These are phyloP conservation scores for Saccostrea echinata DNA, from an alignment of 1,140 invertebrate species.

Conservation along the genomic window DNA sequence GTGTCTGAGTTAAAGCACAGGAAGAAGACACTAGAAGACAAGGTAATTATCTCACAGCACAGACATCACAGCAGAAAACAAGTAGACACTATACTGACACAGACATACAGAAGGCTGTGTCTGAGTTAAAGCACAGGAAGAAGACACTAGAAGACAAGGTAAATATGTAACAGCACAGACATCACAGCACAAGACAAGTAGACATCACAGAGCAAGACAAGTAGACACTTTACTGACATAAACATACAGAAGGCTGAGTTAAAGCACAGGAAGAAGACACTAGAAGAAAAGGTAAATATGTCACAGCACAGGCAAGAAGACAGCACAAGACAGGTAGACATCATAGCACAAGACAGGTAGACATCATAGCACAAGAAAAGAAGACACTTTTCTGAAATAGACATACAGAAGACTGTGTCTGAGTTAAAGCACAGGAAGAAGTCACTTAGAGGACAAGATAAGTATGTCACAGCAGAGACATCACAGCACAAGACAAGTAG, in stretches of 20 bases:
- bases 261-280: neutral
- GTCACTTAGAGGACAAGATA: neutral
- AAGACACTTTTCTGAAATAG: too few relatives aligned
- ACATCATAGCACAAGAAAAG: too few relatives aligned
- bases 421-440: neutral
- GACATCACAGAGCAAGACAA: too few relatives aligned
- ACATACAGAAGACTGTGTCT: too few relatives aligned
- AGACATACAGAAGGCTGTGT: slow-evolving; percentile 88
- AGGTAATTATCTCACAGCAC: neutral
- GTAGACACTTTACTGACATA: slow-evolving; percentile 84
- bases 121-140: slow-evolving; percentile 74
- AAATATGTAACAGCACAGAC: neutral
- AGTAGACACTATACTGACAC: slow-evolving; percentile 84
- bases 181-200: neutral
- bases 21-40: neutral
- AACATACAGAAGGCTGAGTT: slow-evolving; percentile 91
- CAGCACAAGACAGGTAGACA: neutral
- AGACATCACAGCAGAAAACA: neutral
- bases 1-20: slow-evolving; percentile 85
- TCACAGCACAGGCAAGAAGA: too few relatives aligned
- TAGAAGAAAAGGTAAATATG: neutral
- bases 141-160: neutral
- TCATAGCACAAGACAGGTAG: too few relatives aligned
- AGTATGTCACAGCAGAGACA: neutral
- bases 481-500: neutral